Percentiles rank a stretch among this genome's conserved stretches.
These are phyloP conservation scores for Bufotes viridis DNA, from an alignment of 2,797 vertebrate genomes.

Conservation along the genomic window DNA sequence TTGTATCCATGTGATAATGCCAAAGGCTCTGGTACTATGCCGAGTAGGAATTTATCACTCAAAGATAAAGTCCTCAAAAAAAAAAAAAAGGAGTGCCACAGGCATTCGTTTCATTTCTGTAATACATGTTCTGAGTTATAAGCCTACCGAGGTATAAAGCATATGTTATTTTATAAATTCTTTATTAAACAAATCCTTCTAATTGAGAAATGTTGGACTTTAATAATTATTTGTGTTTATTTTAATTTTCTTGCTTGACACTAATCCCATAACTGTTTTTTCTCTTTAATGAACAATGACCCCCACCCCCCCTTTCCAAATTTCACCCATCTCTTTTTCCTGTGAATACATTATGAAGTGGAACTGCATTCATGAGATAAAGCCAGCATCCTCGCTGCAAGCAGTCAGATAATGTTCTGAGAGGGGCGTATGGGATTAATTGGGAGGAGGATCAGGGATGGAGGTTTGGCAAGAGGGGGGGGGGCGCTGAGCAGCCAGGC, in stretches of 20 bases:
- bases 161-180: not conserved
- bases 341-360: conserved; percentile 58
- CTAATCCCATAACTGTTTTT: not conserved
- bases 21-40: not conserved
- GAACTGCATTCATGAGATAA: conserved; percentile 58
- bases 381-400: conserved; percentile 50
- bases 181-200: not conserved
- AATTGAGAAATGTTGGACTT: not conserved
- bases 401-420: conserved; percentile 58
- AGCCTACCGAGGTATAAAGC: not conserved
- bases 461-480: conserved; percentile 12
- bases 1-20: not conserved
- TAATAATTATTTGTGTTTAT: not conserved
- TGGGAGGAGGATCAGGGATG: conserved; percentile 59
- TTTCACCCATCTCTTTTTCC: conserved; percentile 39
- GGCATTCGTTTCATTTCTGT: not conserved
- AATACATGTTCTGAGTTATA: not conserved
- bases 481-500: conserved; percentile 33
- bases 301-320: conserved; percentile 29
- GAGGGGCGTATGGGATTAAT: conserved; percentile 60
- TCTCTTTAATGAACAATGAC: conserved; percentile 37
- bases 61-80: not conserved
- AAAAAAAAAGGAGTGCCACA: not conserved
- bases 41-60: not conserved
- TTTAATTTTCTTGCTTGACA: conserved; percentile 12